Base-by-base conservation (phyloP, 2,888 invertebrate species). In the Thymelicus lineola region DNA sequence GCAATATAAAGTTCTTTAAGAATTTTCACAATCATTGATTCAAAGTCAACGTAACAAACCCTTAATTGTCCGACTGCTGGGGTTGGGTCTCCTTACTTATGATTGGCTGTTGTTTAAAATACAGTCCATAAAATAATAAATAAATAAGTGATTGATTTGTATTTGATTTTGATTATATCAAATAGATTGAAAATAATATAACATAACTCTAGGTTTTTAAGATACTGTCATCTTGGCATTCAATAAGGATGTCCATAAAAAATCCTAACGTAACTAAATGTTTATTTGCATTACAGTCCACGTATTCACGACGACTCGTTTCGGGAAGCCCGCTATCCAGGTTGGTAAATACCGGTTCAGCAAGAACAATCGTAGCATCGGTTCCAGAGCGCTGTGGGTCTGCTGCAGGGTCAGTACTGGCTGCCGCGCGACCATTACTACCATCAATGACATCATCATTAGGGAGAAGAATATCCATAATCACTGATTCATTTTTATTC, bases 11-110 rank as follows among this genome's bases (percentile, higher is more conserved):
- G 7, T 61, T 71, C 6, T 50, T 73, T 20, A 79, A 79, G 35
- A 75, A 76, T 59, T 73, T 71, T 20, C 80, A 80, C 62, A 82
- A 82, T 66, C 79, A 82, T 70, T 79, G 71, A 66, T 15, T 12
- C 6, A 20, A 20, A 20, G 20, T 20, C 20, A 20, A 20, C 1
- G 20, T 20, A 2, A 38, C 36, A 38, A 38, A 2, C 6, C 1
- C 1, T 4, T 38, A 38, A 38, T 7, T 38, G 36, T 38, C 7
- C 36, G 7, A 38, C 36, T 38, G 36, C 36, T 38, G 9, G 36
- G 36, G 0, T 7, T 38, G 36, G 6, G 36, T 38, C 36, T 28
- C 1, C 3, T 28, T 28, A 28, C 28, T 28, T 28, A 5, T 28
- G 28, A 28, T 28, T 28, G 28, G 28, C 28, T 28, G 1, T 28